Base-by-base conservation (phyloP, 2,113 vertebrate species). In the Bujurquina vittata region DNA sequence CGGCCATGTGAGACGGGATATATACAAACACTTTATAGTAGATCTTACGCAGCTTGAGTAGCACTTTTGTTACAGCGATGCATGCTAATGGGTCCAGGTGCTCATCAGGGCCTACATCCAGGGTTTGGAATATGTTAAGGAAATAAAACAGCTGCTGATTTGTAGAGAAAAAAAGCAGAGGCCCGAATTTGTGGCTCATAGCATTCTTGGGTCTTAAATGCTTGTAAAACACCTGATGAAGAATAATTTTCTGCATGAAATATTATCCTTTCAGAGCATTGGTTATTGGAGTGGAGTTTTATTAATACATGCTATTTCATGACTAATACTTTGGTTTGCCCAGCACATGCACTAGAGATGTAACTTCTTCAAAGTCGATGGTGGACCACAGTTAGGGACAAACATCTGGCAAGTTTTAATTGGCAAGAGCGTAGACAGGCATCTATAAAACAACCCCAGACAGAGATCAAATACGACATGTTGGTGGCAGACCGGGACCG, bases 401-500 rank as follows among this genome's bases (percentile, higher is more conserved):
- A 88, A 95, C 95, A 96, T 96, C 94, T 96, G 95, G 94, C 77
- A 61, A 62, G 40, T 90, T 93, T 94, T 94, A 94, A 95, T 95
- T 93, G 89, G 89, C 82, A 46, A 54, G 75, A 89, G 91, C 90
- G 90, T 91, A 92, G 92, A 94, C 95, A 89, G 90, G 91, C 91
- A 72, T 89, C 94, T 88, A 92, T 95, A 95, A 96, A 94, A 92
- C 83, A 91, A 84, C 92, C 92, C 90, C 95, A 94, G 93, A 93
- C 93, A 77, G 90, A 95, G 94, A 96, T 95, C 94, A 96, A 95
- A 95, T 86, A 78, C 85, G 87, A 93, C 92, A 94, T 91, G 90
- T 91, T 95, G 94, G 94, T 93, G 89, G 89, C 95, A 95, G 93
- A 95, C 93, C 92, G 87, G 78, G 81, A 89, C 93, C 89, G 86